Evolutionary conservation across 1,140 invertebrate genomes (phyloP).

Genomic region (Drosophila orena): DNA sequence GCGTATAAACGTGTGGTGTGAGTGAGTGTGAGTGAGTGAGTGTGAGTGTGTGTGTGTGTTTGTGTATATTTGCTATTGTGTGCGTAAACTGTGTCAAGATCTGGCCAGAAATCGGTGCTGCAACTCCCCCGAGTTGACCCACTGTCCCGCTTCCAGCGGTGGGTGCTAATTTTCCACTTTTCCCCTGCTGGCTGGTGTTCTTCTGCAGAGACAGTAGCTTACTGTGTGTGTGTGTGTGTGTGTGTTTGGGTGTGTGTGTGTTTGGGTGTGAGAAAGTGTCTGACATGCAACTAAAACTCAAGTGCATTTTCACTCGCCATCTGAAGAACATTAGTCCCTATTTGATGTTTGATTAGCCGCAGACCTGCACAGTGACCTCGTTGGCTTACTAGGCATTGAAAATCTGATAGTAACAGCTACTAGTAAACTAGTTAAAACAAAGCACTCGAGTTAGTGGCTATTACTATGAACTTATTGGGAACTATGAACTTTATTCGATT

Average conservation of each 20-base stretch:
- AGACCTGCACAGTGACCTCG: background rate
- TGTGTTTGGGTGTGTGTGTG: slow-evolving; percentile 6
- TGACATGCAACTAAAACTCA: slow-evolving; percentile 53
- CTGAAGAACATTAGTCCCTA: slow-evolving; percentile 40
- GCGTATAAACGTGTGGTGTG: slow-evolving; percentile 14
- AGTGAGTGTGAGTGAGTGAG: slow-evolving; percentile 10
- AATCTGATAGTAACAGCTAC: no score
- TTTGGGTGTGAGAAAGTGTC: slow-evolving; percentile 12
- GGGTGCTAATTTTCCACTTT: slow-evolving; percentile 23
- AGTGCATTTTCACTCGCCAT: slow-evolving; percentile 42
- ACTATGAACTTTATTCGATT: no score
- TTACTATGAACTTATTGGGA: no score
- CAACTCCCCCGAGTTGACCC: slow-evolving; percentile 28
- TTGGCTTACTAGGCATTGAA: no score
- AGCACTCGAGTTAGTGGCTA: no score
- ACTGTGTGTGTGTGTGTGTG: slow-evolving; percentile 10
- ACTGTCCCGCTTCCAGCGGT: slow-evolving; percentile 32
- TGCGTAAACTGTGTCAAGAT: slow-evolving; percentile 38
- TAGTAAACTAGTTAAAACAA: no score
- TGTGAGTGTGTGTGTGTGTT: slow-evolving; percentile 3
- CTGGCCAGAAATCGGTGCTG: slow-evolving; percentile 14
- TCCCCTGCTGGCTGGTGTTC: slow-evolving; percentile 1
- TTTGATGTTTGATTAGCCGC: slow-evolving; percentile 50
- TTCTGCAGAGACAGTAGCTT: background rate
- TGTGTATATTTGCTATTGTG: background rate